Evolutionary conservation across 1,140 invertebrate species (phyloP), one percentile per base, ranked within the genome.

Genomic region (Microplitis demolitor): DNA sequence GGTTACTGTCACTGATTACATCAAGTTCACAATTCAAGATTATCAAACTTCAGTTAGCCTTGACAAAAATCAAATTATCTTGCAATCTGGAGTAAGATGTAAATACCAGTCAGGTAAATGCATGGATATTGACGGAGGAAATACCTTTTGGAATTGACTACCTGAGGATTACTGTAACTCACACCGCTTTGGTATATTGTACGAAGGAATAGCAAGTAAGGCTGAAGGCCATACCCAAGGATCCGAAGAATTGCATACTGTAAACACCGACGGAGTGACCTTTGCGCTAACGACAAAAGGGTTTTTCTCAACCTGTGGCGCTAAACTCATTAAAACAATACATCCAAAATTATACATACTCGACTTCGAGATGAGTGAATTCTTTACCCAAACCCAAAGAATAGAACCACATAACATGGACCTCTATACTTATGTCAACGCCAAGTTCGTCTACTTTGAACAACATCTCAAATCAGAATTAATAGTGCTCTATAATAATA

Each of bases 21-120:
- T 76, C 0, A 63, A 9, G 16, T 63, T 78, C 0, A 70, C 58
- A 0, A 2, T 76, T 3, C 13, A 14, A 51, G 71, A 78, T 33
- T 74, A 71, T 33, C 9, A 16, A 0, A 68, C 67, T 0, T n/a
- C 39, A 2, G 45, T 62, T 11, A 6, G 31, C 4, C 13, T 33
- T 1, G 31, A 60, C 3, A 4, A 33, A 3, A 60, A 60, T 60
- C 6, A 62, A 62, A 61, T 77, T 0, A 45, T 35, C 8, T 13
- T 74, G 1, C 35, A 31, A 24, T 58, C 60, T n/a, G 66, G 66
- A 4, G 11, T 63, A 4, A n/a, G 4, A 2, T 77, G 76, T 54
- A 54, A 71, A 14, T 63, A 71, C 6, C 63, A 34, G 35, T 56
- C 58, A 16, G 73, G 53, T 2, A 34, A 71, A 39, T 77, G 73